These are phyloP conservation scores for Reinhardtius hippoglossoides DNA, from an alignment of 2,113 vertebrate species.

Conservation along the genomic window DNA sequence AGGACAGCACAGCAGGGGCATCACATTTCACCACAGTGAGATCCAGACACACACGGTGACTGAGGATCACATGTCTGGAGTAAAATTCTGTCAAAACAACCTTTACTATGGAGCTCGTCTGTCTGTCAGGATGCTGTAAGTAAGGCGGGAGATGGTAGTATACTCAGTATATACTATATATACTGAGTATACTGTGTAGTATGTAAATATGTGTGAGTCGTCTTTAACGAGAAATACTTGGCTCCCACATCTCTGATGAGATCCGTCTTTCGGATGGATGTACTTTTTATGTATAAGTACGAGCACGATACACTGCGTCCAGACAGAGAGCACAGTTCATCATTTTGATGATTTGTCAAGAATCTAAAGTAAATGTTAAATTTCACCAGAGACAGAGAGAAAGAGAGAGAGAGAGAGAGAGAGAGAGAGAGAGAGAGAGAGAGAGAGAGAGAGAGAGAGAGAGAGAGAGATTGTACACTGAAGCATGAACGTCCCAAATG, in stretches of 20 bases:
- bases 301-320: no score
- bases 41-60: slow-evolving; percentile 28
- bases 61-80: slow-evolving; percentile 65
- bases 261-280: no score
- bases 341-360: no score
- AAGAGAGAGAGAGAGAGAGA: slow-evolving; percentile 9
- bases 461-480: slow-evolving; percentile 70
- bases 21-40: background rate
- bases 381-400: slow-evolving; percentile 10
- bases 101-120: slow-evolving; percentile 25
- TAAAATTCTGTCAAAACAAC: slow-evolving; percentile 63
- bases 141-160: background rate
- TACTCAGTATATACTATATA: background rate
- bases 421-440: slow-evolving; percentile 31
- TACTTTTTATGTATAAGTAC: no score
- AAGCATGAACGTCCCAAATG: slow-evolving; percentile 79
- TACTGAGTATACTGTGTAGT: no score
- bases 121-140: slow-evolving; percentile 19
- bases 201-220: no score
- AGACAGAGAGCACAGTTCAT: no score
- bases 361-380: background rate
- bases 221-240: no score
- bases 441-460: slow-evolving; percentile 17
- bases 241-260: no score
- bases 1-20: no score